A percentile compares a stretch with the other conserved stretches of the same genome.
phyloP scores from a whole-genome alignment of 2,797 vertebrate genomes.

The Mormyrops boulengeri region DNA sequence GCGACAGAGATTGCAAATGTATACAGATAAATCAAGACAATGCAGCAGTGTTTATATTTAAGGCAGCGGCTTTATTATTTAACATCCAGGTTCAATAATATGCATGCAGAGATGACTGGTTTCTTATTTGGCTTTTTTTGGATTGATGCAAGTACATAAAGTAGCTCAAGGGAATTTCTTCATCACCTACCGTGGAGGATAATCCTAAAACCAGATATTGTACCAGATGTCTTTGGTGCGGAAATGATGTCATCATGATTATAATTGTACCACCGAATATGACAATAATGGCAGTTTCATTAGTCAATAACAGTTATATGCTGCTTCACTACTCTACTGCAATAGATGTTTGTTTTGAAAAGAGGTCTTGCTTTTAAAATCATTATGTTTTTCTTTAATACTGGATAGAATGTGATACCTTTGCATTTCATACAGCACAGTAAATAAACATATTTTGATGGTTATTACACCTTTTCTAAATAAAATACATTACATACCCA shows the following conservation, averaged over 20 bases:
- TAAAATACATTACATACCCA: not conserved
- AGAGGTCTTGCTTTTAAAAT: not conserved
- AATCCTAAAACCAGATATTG: not conserved
- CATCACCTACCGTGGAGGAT: not conserved
- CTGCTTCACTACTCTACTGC: not conserved
- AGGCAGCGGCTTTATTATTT: not conserved
- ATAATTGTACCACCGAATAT: not conserved
- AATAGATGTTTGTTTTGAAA: not conserved
- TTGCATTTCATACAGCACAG: not conserved
- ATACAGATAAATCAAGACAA: not conserved
- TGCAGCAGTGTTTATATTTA: not conserved
- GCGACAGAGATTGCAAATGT: not conserved
- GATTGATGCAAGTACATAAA: not conserved
- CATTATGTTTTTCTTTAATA: not conserved
- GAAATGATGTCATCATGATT: slow-evolving; percentile 15
- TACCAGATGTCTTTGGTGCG: not conserved
- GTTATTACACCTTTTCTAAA: not conserved
- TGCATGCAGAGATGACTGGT: not conserved
- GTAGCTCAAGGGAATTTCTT: not conserved
- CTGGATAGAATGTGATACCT: not conserved
- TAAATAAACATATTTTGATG: not conserved
- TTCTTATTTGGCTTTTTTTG: not conserved
- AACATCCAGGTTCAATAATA: not conserved
- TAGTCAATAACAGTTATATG: not conserved
- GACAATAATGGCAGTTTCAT: slow-evolving; percentile 7